A percentile compares a stretch with the other conserved stretches of the same genome.
These are phyloP conservation scores for Sarcophaga rosellei DNA, from an alignment of 2,888 invertebrate species.

Conservation along the genomic window DNA sequence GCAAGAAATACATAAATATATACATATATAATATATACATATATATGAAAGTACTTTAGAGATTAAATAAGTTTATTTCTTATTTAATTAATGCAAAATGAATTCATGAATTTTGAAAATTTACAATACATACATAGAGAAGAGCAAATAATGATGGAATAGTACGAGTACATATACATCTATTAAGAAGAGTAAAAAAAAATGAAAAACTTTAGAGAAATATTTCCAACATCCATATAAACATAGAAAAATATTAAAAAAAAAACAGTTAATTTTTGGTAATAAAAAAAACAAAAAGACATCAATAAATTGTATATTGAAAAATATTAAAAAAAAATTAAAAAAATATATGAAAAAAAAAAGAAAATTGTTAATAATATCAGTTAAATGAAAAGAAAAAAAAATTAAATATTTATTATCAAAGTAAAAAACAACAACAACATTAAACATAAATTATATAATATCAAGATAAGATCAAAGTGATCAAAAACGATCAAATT, in stretches of 20 bases:
- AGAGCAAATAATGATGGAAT: slow-evolving; percentile 44
- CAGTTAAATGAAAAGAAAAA: slow-evolving; percentile 27
- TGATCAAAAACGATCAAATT: neutral
- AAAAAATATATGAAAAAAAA: neutral
- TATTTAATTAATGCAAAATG: too few species aligned
- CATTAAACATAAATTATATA: neutral
- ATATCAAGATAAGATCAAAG: neutral
- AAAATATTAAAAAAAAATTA: neutral
- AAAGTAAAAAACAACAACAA: neutral
- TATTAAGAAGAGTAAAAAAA: neutral
- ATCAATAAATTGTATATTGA: slow-evolving; percentile 19
- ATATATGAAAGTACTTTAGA: too few species aligned
- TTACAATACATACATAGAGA: too few species aligned
- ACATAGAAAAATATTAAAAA: slow-evolving; percentile 5
- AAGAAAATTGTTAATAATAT: slow-evolving; percentile 33
- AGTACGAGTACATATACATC: slow-evolving; percentile 17
- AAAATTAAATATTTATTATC: slow-evolving; percentile 12
- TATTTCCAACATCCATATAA: slow-evolving; percentile 1
- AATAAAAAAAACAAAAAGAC: neutral
- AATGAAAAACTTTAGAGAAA: slow-evolving; percentile 8
- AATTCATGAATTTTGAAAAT: too few species aligned
- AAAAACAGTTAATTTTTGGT: neutral
- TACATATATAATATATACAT: neutral
- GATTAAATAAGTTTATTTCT: too few species aligned
- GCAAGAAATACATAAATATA: slow-evolving; percentile 1